Conservation (phyloP, 2,888 invertebrate species). For the Drosophila glabriapex region DNA sequence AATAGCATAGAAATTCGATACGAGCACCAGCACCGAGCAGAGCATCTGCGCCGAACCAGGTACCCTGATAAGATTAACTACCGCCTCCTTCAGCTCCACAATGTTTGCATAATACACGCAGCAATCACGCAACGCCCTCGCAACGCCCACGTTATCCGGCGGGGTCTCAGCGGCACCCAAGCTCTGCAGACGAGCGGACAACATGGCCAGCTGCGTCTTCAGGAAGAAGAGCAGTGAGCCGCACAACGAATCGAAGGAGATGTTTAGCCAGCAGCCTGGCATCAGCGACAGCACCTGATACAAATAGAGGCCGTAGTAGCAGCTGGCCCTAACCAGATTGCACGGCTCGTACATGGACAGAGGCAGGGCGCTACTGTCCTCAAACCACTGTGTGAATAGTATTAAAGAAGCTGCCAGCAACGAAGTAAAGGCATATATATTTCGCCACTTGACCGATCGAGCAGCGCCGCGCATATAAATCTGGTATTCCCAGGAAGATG, state of each 20-base stretch:
- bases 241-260: slow-evolving; percentile 72
- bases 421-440: slow-evolving; percentile 55
- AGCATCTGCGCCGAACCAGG: slow-evolving; percentile 76
- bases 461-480: slow-evolving; percentile 24
- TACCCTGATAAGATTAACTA: slow-evolving; percentile 65
- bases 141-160: slow-evolving; percentile 33
- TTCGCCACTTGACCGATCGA: slow-evolving; percentile 46
- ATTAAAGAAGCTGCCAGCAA: slow-evolving; percentile 49
- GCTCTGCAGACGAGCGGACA: slow-evolving; percentile 65
- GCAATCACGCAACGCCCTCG: slow-evolving; percentile 61
- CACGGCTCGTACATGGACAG: slow-evolving; percentile 70
- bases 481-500: slow-evolving; percentile 34
- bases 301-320: slow-evolving; percentile 56
- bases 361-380: slow-evolving; percentile 51
- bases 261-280: slow-evolving; percentile 68
- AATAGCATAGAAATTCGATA: slow-evolving; percentile 79
- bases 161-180: slow-evolving; percentile 41
- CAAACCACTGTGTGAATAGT: slow-evolving; percentile 54
- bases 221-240: slow-evolving; percentile 62
- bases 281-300: slow-evolving; percentile 60
- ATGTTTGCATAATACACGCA: slow-evolving; percentile 63
- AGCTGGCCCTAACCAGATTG: slow-evolving; percentile 27
- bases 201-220: slow-evolving; percentile 67
- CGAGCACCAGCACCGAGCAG: slow-evolving; percentile 78
- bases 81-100: slow-evolving; percentile 46